A percentile compares a stretch with the other conserved stretches of the same genome.
Evolutionary conservation across 2,888 invertebrate species (phyloP).

Genomic region (Synanthedon formicaeformis): DNA sequence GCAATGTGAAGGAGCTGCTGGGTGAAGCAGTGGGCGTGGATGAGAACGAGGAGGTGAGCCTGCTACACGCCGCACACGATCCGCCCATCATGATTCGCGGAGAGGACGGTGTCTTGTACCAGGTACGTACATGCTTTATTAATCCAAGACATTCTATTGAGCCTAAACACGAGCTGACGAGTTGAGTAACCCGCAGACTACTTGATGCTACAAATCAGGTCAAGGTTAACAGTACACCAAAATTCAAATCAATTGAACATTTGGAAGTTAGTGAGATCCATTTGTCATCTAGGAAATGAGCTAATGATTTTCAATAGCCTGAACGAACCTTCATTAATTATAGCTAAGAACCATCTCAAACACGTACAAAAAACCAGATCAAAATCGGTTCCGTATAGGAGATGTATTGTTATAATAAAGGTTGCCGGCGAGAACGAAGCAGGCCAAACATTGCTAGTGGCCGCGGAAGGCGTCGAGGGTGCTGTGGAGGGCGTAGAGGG

Average conservation of each 20-base stretch:
- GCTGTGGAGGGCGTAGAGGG: slow-evolving; percentile 73
- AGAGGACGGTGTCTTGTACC: slow-evolving; percentile 85
- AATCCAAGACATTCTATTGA: too few relatives aligned
- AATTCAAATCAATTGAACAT: too few relatives aligned
- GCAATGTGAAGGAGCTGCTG: slow-evolving; percentile 71
- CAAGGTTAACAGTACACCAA: too few relatives aligned
- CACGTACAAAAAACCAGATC: too few relatives aligned
- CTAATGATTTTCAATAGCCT: too few relatives aligned
- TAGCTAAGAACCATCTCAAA: too few relatives aligned
- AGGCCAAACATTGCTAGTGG: slow-evolving; percentile 79
- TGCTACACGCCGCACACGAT: slow-evolving; percentile 45
- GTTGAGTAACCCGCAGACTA: too few relatives aligned
- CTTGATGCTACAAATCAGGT: too few relatives aligned
- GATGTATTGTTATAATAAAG: slow-evolving; percentile 22
- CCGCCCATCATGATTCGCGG: slow-evolving; percentile 83
- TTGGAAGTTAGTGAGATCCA: too few relatives aligned
- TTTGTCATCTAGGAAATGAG: too few relatives aligned
- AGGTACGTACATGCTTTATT: slow-evolving; percentile 45
- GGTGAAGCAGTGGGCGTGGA: slow-evolving; percentile 52
- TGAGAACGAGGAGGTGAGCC: slow-evolving; percentile 48
- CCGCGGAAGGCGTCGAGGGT: slow-evolving; percentile 79
- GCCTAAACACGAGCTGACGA: not conserved
- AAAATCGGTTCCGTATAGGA: too few relatives aligned
- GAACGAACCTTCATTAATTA: too few relatives aligned
- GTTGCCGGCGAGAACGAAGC: slow-evolving; percentile 85